Evolutionary conservation across 2,113 vertebrate species (phyloP).

Genomic region (Ciconia maguari): DNA sequence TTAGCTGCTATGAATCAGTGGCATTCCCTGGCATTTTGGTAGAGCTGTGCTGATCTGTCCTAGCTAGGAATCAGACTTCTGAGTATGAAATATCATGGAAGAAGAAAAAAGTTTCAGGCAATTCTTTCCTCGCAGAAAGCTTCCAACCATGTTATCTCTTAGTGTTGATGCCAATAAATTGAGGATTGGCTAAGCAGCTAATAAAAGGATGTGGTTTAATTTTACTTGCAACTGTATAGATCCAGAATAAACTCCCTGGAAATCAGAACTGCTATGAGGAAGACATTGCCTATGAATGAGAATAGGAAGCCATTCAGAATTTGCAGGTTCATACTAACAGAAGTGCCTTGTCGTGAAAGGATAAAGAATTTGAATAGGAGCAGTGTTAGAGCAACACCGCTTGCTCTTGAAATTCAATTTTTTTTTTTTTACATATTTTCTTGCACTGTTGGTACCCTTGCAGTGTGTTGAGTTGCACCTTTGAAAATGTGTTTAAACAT

Average conservation of each 20-base stretch:
- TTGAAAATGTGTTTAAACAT: not conserved
- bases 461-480: not conserved
- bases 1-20: not conserved
- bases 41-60: not conserved
- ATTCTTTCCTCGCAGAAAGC: not conserved
- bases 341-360: not conserved
- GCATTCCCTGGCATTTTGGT: not conserved
- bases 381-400: not conserved
- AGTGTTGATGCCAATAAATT: not conserved
- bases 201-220: not conserved
- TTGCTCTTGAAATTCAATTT: not conserved
- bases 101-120: not conserved
- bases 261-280: not conserved
- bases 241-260: not conserved
- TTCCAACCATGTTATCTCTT: not conserved
- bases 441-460: not conserved
- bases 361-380: not conserved
- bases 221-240: not conserved
- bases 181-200: not conserved
- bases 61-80: not conserved
- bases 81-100: not conserved
- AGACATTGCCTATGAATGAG: not conserved
- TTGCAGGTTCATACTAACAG: not conserved
- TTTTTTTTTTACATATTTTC: not conserved
- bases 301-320: not conserved